Evolutionary conservation across 2,113 vertebrate species (phyloP).

Genomic region (Excalfactoria chinensis): DNA sequence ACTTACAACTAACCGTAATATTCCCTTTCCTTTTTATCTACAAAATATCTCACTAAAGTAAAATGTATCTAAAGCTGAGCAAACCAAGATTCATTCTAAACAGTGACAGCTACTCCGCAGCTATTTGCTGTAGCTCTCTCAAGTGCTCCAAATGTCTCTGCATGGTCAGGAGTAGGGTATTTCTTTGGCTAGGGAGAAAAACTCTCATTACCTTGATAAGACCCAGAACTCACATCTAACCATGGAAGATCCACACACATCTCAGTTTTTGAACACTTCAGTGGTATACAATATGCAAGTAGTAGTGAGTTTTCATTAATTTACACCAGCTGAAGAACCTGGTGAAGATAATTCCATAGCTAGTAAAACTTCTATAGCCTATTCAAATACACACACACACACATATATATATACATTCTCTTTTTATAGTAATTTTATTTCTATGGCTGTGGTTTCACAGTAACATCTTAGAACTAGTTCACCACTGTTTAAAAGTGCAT

Average conservation of each 20-base stretch:
- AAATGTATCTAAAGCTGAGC: neutral
- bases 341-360: neutral
- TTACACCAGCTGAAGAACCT: conserved; percentile 10
- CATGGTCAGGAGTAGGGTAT: neutral
- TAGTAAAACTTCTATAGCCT: neutral
- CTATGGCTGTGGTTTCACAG: neutral
- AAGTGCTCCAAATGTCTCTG: neutral
- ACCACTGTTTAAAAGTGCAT: neutral
- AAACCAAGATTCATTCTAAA: neutral
- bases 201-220: neutral
- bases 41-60: neutral
- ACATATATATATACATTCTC: neutral
- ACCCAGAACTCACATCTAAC: neutral
- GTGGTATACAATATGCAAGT: neutral
- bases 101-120: neutral
- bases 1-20: neutral
- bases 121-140: neutral
- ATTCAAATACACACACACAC: too few species aligned
- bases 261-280: neutral
- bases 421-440: neutral
- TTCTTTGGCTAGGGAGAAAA: neutral
- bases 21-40: neutral
- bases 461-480: neutral
- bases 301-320: neutral
- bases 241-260: neutral